A percentile compares a stretch with the other conserved stretches of the same genome.
Conservation (phyloP, 2,888 invertebrate genomes). For the Nemotelus nigrinus region DNA sequence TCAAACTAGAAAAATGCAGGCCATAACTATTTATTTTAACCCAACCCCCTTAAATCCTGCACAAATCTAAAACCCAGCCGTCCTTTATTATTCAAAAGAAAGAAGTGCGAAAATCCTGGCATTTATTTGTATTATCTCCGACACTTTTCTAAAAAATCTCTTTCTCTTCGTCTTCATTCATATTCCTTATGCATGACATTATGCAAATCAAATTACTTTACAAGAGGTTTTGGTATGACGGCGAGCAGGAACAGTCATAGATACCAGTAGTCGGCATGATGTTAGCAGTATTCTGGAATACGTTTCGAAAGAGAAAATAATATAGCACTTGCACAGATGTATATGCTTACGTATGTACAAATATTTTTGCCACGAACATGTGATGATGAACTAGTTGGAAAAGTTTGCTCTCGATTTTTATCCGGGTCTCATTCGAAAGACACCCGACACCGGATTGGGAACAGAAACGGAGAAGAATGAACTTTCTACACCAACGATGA, state of each 20-base stretch:
- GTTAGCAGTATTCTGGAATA: neutral
- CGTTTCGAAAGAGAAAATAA: neutral
- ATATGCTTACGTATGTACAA: neutral
- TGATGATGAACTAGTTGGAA: slow-evolving; percentile 23
- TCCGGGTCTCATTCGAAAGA: too few relatives aligned
- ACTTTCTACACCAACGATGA: neutral
- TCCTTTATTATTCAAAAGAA: too few relatives aligned
- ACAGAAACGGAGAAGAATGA: slow-evolving; percentile 14
- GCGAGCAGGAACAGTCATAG: neutral
- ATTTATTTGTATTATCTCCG: slow-evolving; percentile 9
- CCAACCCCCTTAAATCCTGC: too few relatives aligned
- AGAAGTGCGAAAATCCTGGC: neutral
- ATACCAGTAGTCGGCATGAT: neutral
- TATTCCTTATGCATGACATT: slow-evolving; percentile 30
- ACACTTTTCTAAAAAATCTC: neutral
- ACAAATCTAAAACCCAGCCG: too few relatives aligned
- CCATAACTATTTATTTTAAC: too few relatives aligned
- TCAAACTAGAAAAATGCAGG: too few relatives aligned
- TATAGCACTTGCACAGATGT: too few relatives aligned
- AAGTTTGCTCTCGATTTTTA: slow-evolving; percentile 22
- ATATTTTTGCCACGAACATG: slow-evolving; percentile 16
- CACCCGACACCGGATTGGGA: neutral
- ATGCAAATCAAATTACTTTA: slow-evolving; percentile 45
- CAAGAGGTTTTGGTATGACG: slow-evolving; percentile 30
- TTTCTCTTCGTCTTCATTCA: slow-evolving; percentile 1